Evolutionary conservation across 2,797 vertebrate genomes (phyloP), one percentile per base, ranked within the genome.

Genomic region (Adrianichthys oophorus): DNA sequence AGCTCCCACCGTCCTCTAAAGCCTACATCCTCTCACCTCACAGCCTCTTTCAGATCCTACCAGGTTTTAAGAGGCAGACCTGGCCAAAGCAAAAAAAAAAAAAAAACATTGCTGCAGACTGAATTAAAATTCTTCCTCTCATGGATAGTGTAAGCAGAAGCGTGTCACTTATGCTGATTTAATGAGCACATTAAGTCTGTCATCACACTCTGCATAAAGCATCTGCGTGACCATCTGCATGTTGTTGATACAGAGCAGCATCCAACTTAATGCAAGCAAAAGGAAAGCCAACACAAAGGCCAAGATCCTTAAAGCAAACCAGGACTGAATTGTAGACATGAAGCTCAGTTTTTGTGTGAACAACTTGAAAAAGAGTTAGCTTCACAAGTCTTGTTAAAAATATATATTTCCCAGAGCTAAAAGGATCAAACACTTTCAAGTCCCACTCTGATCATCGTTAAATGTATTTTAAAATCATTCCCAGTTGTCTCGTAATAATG

Each of bases 91-190:
- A 72, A n/a, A n/a, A n/a, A n/a, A n/a, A n/a, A n/a, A n/a, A n/a
- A n/a, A n/a, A 87, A 80, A 68, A 72, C 74, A 72, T 78, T 80
- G 88, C 80, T 81, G 81, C 75, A 76, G 76, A 90, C 85, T 85
- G 76, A 85, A 90, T 89, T 84, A 84, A 29, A 23, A 45, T 63
- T 70, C 56, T n/a, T 76, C 68, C 73, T 74, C 72, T 68, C 76
- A 72, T 72, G 80, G 76, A 51, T 52, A 59, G 66, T 65, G 68
- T 68, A 68, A 83, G 66, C 64, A 60, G 68, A 69, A 86, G 85
- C 82, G 81, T 74, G 81, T 70, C 50, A 45, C 76, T 48, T 70
- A 69, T 49, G 50, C 61, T 72, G 65, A 69, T 82, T 84, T 84
- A 84, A 87, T 84, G 82, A 87, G 70, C 64, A 61, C 59, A 85